These are phyloP conservation scores for Eufriesea mexicana DNA, from an alignment of 1,140 invertebrate genomes.

Conservation along the genomic window DNA sequence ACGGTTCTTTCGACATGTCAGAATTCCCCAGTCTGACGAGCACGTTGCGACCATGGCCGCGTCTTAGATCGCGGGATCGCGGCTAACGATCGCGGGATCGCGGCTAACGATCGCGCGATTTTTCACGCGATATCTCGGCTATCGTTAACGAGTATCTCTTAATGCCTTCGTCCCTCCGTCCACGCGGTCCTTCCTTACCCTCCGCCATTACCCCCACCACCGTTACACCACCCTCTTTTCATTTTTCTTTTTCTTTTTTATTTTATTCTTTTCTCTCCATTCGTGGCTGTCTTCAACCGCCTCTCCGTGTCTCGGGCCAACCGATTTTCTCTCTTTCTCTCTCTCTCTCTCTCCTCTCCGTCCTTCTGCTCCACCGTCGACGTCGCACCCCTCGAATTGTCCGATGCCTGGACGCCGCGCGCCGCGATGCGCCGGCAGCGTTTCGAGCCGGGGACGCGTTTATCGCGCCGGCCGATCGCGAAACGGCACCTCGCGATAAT, in stretches of 20 bases:
- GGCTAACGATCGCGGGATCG: too few relatives aligned
- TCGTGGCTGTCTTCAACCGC: conserved; percentile 35
- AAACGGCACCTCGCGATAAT: conserved; percentile 69
- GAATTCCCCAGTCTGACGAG: conserved; percentile 57
- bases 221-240: background rate
- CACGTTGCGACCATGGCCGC: conserved; percentile 46
- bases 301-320: background rate
- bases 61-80: conserved; percentile 47
- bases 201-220: background rate
- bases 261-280: conserved; percentile 34
- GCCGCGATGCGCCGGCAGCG: conserved; percentile 33
- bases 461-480: conserved; percentile 62
- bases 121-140: conserved; percentile 63
- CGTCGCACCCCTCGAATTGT: conserved; percentile 17
- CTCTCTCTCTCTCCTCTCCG: too few relatives aligned
- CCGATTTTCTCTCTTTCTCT: background rate
- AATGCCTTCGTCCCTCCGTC: conserved; percentile 3
- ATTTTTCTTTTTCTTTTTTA: conserved; percentile 8
- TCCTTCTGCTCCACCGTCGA: too few relatives aligned
- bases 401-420: conserved; percentile 8
- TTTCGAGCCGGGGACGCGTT: conserved; percentile 50
- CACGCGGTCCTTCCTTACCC: conserved; percentile 9
- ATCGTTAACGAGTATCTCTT: conserved; percentile 66
- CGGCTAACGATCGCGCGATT: conserved; percentile 57
- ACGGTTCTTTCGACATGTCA: conserved; percentile 9